Conservation (phyloP, 1,140 invertebrate species). For the Ceratina japonica region DNA sequence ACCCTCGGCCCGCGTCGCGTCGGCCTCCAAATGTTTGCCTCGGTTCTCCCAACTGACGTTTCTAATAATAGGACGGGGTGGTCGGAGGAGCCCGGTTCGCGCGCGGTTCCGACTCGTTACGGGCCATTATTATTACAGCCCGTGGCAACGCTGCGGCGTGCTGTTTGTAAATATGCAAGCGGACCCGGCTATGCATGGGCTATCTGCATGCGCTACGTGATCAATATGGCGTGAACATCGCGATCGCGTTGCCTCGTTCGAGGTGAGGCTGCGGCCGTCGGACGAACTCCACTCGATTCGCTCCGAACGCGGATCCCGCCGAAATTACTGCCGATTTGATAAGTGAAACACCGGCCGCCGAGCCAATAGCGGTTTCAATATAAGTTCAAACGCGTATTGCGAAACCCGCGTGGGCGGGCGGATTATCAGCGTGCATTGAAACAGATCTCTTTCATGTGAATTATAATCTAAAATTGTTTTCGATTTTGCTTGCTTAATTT, state of each 20-base stretch:
- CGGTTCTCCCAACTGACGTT: constrained; percentile 44
- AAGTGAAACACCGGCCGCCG: constrained; percentile 9
- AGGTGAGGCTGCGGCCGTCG: background rate
- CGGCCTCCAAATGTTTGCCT: constrained; percentile 48
- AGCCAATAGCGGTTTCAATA: no score
- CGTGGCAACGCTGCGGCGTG: background rate
- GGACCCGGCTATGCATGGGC: constrained; percentile 10
- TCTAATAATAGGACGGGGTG: constrained; percentile 50
- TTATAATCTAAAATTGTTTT: no score
- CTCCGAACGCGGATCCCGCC: background rate
- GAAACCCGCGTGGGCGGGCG: background rate
- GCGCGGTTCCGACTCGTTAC: constrained; percentile 46
- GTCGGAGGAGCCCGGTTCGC: constrained; percentile 7
- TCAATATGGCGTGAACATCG: constrained; percentile 40
- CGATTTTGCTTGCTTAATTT: no score
- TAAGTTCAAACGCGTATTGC: constrained; percentile 16
- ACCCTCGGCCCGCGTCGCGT: background rate
- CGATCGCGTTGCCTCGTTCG: constrained; percentile 33
- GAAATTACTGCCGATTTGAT: constrained; percentile 27
- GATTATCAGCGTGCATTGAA: no score
- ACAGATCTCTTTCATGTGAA: no score
- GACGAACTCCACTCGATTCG: constrained; percentile 13
- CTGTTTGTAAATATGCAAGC: constrained; percentile 44
- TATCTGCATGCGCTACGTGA: constrained; percentile 37
- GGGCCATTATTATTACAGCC: constrained; percentile 48